A percentile compares a stretch with the other conserved stretches of the same genome.
Conservation (phyloP, 2,797 vertebrate species). For the Pantherophis alleghaniensis region DNA sequence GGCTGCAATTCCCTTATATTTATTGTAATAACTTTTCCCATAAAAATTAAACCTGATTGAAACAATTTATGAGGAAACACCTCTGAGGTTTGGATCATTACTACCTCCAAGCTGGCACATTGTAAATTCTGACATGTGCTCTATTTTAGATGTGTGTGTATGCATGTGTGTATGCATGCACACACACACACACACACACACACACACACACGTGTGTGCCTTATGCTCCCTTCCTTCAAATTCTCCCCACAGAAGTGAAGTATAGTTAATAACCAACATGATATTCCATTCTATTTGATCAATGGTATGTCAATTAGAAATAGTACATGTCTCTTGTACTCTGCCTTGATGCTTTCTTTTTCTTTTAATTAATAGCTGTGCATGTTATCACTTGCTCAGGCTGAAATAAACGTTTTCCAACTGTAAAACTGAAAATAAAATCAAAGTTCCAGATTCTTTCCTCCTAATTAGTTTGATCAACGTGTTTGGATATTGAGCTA, state of each 20-base stretch:
- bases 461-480: background rate
- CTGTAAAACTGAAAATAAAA: background rate
- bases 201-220: too few relatives aligned
- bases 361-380: background rate
- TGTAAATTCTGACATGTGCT: background rate
- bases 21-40: constrained; percentile 15
- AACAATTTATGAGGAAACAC: background rate
- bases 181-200: too few relatives aligned
- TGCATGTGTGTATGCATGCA: background rate
- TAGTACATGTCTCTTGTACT: background rate
- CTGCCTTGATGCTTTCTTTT: background rate
- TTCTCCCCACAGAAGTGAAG: constrained; percentile 4
- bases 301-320: background rate
- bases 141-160: background rate
- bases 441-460: background rate
- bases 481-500: background rate
- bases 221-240: background rate
- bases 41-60: background rate
- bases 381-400: background rate
- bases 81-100: background rate
- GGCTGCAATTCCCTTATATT: background rate
- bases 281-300: background rate
- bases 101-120: background rate
- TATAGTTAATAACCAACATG: background rate
- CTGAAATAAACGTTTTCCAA: background rate